Conservation (phyloP, 2,888 invertebrate genomes). For the Rotaria magnacalcarata region DNA sequence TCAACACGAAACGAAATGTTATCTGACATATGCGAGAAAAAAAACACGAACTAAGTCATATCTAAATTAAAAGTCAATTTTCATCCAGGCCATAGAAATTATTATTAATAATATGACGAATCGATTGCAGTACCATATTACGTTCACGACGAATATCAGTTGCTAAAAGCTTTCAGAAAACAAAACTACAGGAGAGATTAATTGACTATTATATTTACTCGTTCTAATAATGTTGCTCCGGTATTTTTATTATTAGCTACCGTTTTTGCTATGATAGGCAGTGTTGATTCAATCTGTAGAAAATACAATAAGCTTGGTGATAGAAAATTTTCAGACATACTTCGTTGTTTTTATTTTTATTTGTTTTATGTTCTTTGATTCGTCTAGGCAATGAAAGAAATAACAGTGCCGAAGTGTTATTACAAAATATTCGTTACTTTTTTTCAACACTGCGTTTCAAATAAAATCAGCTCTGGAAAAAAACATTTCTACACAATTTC, state of each 20-base stretch:
- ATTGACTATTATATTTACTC: background rate
- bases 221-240: background rate
- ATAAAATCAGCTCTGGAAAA: too few relatives aligned
- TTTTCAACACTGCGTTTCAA: too few relatives aligned
- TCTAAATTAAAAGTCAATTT: background rate
- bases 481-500: too few relatives aligned
- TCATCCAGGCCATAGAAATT: slow-evolving; percentile 66
- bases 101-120: slow-evolving; percentile 72
- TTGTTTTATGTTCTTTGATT: background rate
- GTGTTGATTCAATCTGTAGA: background rate
- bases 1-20: too few relatives aligned
- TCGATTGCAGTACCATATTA: slow-evolving; percentile 79
- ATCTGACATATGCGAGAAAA: too few relatives aligned
- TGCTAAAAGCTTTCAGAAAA: slow-evolving; percentile 65
- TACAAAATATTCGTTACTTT: too few relatives aligned
- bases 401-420: too few relatives aligned
- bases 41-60: too few relatives aligned
- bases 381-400: background rate
- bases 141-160: slow-evolving; percentile 78
- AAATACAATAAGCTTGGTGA: too few relatives aligned
- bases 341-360: background rate
- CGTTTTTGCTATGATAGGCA: background rate
- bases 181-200: slow-evolving; percentile 47
- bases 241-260: background rate
- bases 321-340: background rate